phyloP scores from a whole-genome alignment of 1,140 invertebrate species.

The Oscheius sp. region DNA sequence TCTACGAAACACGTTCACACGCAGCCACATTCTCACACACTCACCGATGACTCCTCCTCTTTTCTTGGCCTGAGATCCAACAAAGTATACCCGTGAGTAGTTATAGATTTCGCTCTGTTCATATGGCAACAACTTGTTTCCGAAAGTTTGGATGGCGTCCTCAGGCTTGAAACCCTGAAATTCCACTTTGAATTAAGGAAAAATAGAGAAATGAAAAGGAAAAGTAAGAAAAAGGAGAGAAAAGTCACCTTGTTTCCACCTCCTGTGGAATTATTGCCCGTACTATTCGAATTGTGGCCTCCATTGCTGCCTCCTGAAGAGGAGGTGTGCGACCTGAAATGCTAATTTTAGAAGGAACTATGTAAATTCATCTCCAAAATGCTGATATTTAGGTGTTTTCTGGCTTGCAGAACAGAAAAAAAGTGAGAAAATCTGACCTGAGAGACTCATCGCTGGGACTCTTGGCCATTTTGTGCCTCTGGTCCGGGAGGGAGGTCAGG shows the following conservation, averaged over 20 bases:
- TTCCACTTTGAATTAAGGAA: constrained; percentile 6
- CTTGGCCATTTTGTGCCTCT: constrained; percentile 31
- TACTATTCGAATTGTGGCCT: constrained; percentile 28
- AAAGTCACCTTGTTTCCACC: constrained; percentile 17
- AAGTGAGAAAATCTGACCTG: background rate
- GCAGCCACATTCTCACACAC: no score
- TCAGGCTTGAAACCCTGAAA: constrained; percentile 55
- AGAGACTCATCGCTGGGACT: constrained; percentile 41
- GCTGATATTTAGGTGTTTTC: background rate
- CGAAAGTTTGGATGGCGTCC: constrained; percentile 56
- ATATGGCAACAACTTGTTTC: constrained; percentile 53
- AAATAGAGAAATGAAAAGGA: no score
- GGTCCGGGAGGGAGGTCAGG: constrained; percentile 16
- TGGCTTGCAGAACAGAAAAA: background rate
- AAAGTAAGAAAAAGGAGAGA: no score
- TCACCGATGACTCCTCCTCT: constrained; percentile 45
- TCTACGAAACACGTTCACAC: no score
- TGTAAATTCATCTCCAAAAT: background rate
- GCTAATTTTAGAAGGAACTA: no score
- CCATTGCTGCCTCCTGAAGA: constrained; percentile 39
- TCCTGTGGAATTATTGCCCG: constrained; percentile 15
- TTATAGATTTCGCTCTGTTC: constrained; percentile 61
- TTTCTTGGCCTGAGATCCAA: constrained; percentile 60
- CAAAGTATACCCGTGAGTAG: constrained; percentile 58
- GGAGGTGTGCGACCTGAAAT: constrained; percentile 39